A percentile compares a stretch with the other conserved stretches of the same genome.
These are phyloP conservation scores for Tachina grossa DNA, from an alignment of 2,888 invertebrate genomes.

Conservation along the genomic window DNA sequence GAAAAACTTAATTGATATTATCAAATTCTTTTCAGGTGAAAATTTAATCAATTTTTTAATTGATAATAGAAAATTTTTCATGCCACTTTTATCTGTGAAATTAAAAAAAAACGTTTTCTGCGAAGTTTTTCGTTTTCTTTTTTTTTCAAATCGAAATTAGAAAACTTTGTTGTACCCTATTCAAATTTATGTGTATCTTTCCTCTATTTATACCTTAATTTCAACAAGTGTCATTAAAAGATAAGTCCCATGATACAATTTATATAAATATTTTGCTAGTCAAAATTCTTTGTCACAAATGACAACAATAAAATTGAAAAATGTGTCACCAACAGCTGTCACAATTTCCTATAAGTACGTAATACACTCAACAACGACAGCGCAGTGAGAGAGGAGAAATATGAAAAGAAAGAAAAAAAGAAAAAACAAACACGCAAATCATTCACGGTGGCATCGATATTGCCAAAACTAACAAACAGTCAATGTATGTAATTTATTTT, in stretches of 20 bases:
- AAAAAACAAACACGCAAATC: slow-evolving; percentile 74
- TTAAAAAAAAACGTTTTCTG: too few relatives aligned
- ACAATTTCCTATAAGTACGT: slow-evolving; percentile 78
- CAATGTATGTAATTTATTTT: not conserved
- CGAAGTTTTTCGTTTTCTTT: too few relatives aligned
- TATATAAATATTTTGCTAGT: slow-evolving; percentile 28
- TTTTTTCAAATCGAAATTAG: too few relatives aligned
- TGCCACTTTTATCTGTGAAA: too few relatives aligned
- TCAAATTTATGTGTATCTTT: not conserved
- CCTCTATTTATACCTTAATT: not conserved
- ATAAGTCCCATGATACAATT: slow-evolving; percentile 15
- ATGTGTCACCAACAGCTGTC: slow-evolving; percentile 79
- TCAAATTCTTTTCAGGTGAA: too few relatives aligned
- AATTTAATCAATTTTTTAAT: too few relatives aligned
- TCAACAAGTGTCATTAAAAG: slow-evolving; percentile 35
- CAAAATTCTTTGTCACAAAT: slow-evolving; percentile 52
- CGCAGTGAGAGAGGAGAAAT: not conserved
- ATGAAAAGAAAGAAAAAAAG: slow-evolving; percentile 2
- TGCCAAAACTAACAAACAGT: slow-evolving; percentile 69
- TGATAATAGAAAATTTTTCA: too few relatives aligned
- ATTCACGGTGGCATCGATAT: slow-evolving; percentile 75
- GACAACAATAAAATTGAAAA: slow-evolving; percentile 71
- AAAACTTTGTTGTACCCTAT: too few relatives aligned
- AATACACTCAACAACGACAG: slow-evolving; percentile 38
- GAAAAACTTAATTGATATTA: too few relatives aligned